phyloP scores from a whole-genome alignment of 2,888 invertebrate species.

The Caenorhabditis panamensis region DNA sequence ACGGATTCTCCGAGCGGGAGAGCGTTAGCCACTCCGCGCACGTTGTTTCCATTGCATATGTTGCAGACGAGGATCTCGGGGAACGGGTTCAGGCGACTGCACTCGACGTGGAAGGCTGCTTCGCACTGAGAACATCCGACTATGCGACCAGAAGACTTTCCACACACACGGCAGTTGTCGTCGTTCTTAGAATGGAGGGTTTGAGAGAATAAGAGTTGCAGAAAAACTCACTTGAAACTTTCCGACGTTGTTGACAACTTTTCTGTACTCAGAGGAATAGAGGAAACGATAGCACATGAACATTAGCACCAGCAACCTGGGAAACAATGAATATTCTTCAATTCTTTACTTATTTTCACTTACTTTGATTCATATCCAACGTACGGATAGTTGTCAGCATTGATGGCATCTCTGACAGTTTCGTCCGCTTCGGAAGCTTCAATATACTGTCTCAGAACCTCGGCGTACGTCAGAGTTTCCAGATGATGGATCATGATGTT shows the following conservation, averaged over 20 bases:
- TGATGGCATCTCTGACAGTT: constrained; percentile 64
- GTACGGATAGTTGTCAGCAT: constrained; percentile 87
- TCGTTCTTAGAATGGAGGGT: constrained; percentile 81
- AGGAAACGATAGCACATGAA: constrained; percentile 96
- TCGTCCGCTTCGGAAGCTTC: constrained; percentile 38
- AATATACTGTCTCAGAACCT: constrained; percentile 82
- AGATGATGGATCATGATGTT: constrained; percentile 94
- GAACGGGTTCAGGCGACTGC: constrained; percentile 91
- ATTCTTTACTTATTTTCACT: constrained; percentile 5
- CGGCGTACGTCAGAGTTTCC: constrained; percentile 97
- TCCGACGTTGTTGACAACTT: constrained; percentile 89
- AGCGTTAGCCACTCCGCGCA: constrained; percentile 93
- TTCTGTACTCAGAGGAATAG: constrained; percentile 92
- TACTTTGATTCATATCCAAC: constrained; percentile 86
- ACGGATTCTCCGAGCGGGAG: constrained; percentile 84
- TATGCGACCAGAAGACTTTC: constrained; percentile 87
- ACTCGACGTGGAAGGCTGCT: constrained; percentile 96
- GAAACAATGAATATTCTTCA: constrained; percentile 83
- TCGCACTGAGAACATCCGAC: constrained; percentile 98
- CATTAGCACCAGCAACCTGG: constrained; percentile 81
- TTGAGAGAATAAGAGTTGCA: neutral
- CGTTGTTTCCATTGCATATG: constrained; percentile 91
- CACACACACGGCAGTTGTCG: constrained; percentile 82
- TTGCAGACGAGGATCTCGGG: constrained; percentile 96
- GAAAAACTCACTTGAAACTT: constrained; percentile 64